These are phyloP conservation scores for Dorcus parallelipipedus DNA, from an alignment of 2,888 invertebrate genomes.

Conservation along the genomic window DNA sequence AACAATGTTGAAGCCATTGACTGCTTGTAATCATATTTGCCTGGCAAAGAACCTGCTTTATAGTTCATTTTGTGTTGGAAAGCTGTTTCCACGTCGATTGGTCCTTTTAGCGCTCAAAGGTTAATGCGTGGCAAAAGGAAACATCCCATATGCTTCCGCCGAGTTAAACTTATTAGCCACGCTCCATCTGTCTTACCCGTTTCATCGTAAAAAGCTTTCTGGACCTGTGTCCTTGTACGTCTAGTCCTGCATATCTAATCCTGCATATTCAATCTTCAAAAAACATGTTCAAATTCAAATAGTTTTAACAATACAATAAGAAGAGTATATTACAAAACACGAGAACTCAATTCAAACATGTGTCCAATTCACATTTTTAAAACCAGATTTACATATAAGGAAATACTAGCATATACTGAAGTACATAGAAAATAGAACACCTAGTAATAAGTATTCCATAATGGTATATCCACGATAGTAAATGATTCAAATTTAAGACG, in stretches of 20 bases:
- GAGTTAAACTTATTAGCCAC: slow-evolving; percentile 41
- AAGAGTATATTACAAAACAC: too few relatives aligned
- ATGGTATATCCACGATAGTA: too few relatives aligned
- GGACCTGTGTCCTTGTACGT: slow-evolving; percentile 2
- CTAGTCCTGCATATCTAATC: background rate
- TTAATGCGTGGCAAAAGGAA: slow-evolving; percentile 48
- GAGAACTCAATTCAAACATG: too few relatives aligned
- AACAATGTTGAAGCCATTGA: slow-evolving; percentile 44
- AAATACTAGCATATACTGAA: too few relatives aligned
- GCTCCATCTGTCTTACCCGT: slow-evolving; percentile 40
- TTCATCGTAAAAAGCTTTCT: slow-evolving; percentile 17
- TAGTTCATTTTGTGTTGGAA: slow-evolving; percentile 44
- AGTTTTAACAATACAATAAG: too few relatives aligned
- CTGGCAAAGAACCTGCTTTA: slow-evolving; percentile 41
- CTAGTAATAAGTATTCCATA: too few relatives aligned
- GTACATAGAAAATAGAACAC: too few relatives aligned
- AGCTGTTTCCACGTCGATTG: slow-evolving; percentile 44
- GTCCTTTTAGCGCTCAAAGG: slow-evolving; percentile 45
- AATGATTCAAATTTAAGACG: too few relatives aligned
- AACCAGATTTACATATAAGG: too few relatives aligned
- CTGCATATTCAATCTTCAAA: too few relatives aligned
- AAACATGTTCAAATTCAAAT: too few relatives aligned
- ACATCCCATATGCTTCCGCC: slow-evolving; percentile 44
- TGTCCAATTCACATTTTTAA: too few relatives aligned
- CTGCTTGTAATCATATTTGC: slow-evolving; percentile 45